Base-by-base conservation (phyloP, 2,888 invertebrate genomes). In the Eurytoma californica region DNA sequence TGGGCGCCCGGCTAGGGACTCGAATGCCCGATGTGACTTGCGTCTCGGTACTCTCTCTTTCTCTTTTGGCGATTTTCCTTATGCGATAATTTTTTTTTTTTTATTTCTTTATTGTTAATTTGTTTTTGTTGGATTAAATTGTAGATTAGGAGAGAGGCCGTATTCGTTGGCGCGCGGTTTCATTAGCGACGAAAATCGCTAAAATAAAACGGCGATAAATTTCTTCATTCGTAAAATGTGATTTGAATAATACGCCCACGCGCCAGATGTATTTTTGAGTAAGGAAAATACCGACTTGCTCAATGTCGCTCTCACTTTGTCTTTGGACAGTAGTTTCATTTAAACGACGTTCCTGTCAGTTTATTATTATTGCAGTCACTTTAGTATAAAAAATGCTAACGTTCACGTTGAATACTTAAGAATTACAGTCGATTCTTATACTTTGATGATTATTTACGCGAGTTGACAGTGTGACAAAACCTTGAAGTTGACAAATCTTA, bases 201-300 rank as follows among this genome's bases (percentile, higher is more conserved):
- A 49, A 77, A 77, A 66, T 72, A 58, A 77, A 67, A 67, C 65
- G 24, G 24, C 39, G 66, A 66, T 77, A 66, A 57, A 74, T 74
- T 66, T 65, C 18, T 51, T 70, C 16, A 67, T 55, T 67, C 47
- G 49, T 65, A 51, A 68, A 61, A 74, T 65, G 20, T 9, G 49
- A 68, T 73, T 68, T 28, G 65, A 78, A 78, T 73, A 72, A 66
- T 77, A 72, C 55, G 20, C 67, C 67, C 65, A 75, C 55, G 55
- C 66, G 16, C 28, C 0, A 18, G 20, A 20, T 28, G 28, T 79
- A 74, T 79, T 79, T 75, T 66, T 58, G 55, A 69, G 60, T 24
- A n/a, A 39, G 61, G 57, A 76, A 72, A 76, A 67, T 72, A 61
- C 55, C 67, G 55, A 76, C 57, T 72, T 57, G 72, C 76, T 75